These are phyloP conservation scores for Helicoverpa armigera DNA, from an alignment of 1,140 invertebrate species.

Conservation along the genomic window DNA sequence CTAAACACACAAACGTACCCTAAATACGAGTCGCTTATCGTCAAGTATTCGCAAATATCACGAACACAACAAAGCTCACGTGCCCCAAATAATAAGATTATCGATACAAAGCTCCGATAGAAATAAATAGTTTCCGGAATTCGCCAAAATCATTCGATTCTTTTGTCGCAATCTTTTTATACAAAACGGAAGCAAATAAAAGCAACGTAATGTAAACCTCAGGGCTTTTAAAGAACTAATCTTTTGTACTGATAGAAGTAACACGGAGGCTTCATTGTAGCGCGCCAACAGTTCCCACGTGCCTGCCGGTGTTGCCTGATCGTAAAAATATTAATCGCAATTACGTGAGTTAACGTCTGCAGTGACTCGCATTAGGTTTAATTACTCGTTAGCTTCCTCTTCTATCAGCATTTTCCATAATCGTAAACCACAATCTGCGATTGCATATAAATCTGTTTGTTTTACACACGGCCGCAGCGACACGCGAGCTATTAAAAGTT, in stretches of 20 bases:
- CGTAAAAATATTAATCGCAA: constrained; percentile 53
- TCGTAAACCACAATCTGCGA: constrained; percentile 77
- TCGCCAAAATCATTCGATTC: constrained; percentile 64
- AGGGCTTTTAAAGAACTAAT: constrained; percentile 60
- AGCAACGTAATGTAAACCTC: constrained; percentile 42
- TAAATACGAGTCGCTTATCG: constrained; percentile 63
- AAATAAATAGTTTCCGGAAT: constrained; percentile 76
- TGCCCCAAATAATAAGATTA: constrained; percentile 78
- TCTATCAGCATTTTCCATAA: constrained; percentile 73
- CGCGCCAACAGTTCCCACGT: constrained; percentile 49
- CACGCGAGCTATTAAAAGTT: constrained; percentile 44
- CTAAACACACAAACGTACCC: constrained; percentile 24
- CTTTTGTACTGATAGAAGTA: constrained; percentile 54
- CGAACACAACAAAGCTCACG: constrained; percentile 78
- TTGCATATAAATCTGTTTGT: constrained; percentile 68
- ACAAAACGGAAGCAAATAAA: constrained; percentile 73
- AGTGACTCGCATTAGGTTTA: constrained; percentile 58
- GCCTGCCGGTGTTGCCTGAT: constrained; percentile 5
- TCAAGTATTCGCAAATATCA: constrained; percentile 74
- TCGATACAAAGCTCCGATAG: constrained; percentile 67
- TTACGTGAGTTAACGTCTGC: constrained; percentile 54
- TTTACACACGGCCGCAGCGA: constrained; percentile 61
- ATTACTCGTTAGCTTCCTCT: constrained; percentile 60
- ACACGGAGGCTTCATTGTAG: constrained; percentile 48
- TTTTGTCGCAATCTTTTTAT: constrained; percentile 56